phyloP scores from a whole-genome alignment of 2,888 invertebrate genomes.

The Dichetophora obliterata region DNA sequence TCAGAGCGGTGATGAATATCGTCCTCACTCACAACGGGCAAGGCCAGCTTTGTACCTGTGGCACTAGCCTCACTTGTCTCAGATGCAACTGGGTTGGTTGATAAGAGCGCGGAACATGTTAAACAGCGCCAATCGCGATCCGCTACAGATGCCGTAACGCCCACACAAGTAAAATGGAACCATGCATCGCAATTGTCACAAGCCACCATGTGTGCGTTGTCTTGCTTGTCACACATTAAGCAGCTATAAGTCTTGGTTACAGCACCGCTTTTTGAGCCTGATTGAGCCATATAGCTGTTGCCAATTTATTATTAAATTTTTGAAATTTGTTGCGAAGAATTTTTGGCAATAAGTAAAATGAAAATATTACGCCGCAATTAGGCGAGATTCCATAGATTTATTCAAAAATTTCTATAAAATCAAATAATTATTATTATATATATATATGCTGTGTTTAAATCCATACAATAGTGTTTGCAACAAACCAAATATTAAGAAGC shows the following conservation, averaged over 20 bases:
- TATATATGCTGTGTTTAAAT: no score
- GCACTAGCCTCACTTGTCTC: no score
- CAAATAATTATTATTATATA: no score
- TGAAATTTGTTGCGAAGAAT: conserved; percentile 7
- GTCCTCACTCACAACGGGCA: no score
- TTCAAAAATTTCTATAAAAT: no score
- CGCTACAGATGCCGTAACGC: background rate
- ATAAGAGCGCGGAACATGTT: background rate
- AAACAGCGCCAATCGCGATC: background rate
- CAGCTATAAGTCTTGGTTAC: background rate
- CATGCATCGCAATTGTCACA: background rate
- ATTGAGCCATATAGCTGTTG: background rate
- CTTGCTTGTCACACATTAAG: background rate
- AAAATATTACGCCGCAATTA: no score
- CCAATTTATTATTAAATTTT: conserved; percentile 1
- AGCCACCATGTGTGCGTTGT: background rate
- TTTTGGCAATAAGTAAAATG: background rate
- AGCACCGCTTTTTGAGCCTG: background rate
- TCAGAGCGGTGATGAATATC: no score
- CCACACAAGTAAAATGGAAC: background rate
- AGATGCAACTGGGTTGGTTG: no score
- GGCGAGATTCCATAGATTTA: no score
- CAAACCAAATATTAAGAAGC: no score
- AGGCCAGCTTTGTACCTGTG: no score
- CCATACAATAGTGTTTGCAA: no score